Base-by-base conservation (phyloP, 2,888 invertebrate genomes). In the Orthosia gracilis region DNA sequence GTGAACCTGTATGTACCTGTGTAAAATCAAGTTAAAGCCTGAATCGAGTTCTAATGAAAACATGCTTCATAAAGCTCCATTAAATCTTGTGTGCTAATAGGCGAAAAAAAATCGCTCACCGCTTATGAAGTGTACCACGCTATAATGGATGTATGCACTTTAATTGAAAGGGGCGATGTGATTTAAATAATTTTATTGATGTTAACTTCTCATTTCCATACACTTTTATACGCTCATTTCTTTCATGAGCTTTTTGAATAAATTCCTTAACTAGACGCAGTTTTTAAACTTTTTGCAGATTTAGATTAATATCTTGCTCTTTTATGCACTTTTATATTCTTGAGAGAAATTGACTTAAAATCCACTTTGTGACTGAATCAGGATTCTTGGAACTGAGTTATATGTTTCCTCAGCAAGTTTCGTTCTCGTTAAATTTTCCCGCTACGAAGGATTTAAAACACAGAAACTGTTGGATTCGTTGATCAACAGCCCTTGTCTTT, bases 91-190 rank as follows among this genome's bases (percentile, higher is more conserved):
- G 4, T 1, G 21, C 18, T 21, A 69, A n/a, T 40, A 31, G 1
- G 13, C 18, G 17, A 23, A 21, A 47, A 15, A 15, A 68, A 83
- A 82, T 65, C 83, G 83, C 86, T 80, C 3, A 18, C 52, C 80
- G 83, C 85, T 84, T 55, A 63, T 89, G 45, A 73, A 83, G 82
- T 86, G 68, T 13, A 55, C 88, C 85, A 67, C 52, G 23, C 47
- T 49, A 59, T 88, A 88, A 87, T 84, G 89, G 88, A 92, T 91
- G 91, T 91, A 91, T 92, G 89, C 90, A 89, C 89, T 91, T 91
- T 92, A 92, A 94, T 92, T 93, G 92, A 92, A 93, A 92, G 90
- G 92, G 94, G 92, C 87, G 89, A 89, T 82, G 88, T 91, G 93
- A 93, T 94, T 93, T 92, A 91, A 91, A 85, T 91, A 88, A 92